Evolutionary conservation across 2,797 vertebrate genomes (phyloP).

Genomic region (Rhinoraja longicauda): DNA sequence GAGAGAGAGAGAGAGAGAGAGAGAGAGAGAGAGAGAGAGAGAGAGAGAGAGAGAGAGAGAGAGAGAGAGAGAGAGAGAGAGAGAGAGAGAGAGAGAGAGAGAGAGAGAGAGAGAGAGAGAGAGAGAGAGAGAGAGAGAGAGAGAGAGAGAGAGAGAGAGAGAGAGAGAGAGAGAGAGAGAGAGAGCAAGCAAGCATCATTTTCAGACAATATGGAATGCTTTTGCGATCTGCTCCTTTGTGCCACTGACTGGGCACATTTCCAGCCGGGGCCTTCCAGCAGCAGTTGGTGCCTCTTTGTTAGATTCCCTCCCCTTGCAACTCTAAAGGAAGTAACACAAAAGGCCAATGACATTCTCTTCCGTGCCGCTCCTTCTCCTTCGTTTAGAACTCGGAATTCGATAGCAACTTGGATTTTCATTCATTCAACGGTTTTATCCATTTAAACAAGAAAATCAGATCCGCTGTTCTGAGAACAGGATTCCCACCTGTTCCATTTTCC

Average conservation of each 20-base stretch:
- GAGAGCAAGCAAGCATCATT: too few relatives aligned
- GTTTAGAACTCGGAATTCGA: conserved; percentile 9
- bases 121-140: too few relatives aligned
- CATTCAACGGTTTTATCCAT: neutral
- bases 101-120: too few relatives aligned
- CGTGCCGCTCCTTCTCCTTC: neutral
- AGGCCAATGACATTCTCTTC: conserved; percentile 5
- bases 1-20: too few relatives aligned
- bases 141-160: too few relatives aligned
- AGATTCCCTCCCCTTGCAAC: conserved; percentile 1
- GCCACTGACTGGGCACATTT: neutral
- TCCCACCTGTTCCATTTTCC: too few relatives aligned
- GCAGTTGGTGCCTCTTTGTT: conserved; percentile 18
- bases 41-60: too few relatives aligned
- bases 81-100: too few relatives aligned
- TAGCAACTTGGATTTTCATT: neutral
- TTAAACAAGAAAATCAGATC: neutral
- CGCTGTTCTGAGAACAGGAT: too few relatives aligned
- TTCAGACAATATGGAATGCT: neutral
- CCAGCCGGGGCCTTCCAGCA: neutral
- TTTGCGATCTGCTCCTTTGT: neutral
- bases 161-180: too few relatives aligned
- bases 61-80: too few relatives aligned
- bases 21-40: too few relatives aligned
- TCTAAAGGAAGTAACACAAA: conserved; percentile 10